phyloP scores from a whole-genome alignment of 2,888 invertebrate genomes.

The Harpagoxenus sublaevis region DNA sequence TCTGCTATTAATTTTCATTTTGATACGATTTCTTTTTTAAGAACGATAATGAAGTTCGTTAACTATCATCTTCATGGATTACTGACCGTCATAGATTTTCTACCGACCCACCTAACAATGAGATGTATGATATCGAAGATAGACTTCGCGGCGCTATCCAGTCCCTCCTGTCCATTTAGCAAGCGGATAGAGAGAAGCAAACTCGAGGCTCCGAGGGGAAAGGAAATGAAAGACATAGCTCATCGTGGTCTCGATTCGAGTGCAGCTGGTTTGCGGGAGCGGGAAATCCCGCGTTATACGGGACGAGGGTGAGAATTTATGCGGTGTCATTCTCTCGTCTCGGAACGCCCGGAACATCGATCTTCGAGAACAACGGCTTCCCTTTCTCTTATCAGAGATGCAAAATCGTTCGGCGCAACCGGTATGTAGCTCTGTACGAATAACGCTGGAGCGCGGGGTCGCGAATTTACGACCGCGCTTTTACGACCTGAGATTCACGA shows the following conservation, averaged over 20 bases:
- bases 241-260: constrained; percentile 64
- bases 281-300: constrained; percentile 55
- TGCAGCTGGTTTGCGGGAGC: constrained; percentile 45
- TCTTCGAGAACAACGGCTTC: constrained; percentile 47
- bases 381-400: constrained; percentile 45
- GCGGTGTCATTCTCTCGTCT: constrained; percentile 52
- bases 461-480: constrained; percentile 45
- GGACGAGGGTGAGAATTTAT: constrained; percentile 64
- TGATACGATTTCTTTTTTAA: neutral
- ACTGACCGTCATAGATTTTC: neutral
- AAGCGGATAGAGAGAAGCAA: constrained; percentile 29
- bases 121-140: constrained; percentile 56
- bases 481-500: constrained; percentile 43
- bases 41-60: neutral
- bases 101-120: neutral
- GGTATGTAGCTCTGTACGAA: constrained; percentile 35
- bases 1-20: neutral
- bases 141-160: constrained; percentile 55
- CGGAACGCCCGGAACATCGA: constrained; percentile 40
- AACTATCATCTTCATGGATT: neutral
- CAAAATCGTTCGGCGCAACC: constrained; percentile 40
- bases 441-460: constrained; percentile 20
- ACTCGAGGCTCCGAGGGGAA: neutral
- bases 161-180: constrained; percentile 48
- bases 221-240: constrained; percentile 60